Evolutionary conservation across 2,888 invertebrate species (phyloP).

Genomic region (Netelia fuscicornis): DNA sequence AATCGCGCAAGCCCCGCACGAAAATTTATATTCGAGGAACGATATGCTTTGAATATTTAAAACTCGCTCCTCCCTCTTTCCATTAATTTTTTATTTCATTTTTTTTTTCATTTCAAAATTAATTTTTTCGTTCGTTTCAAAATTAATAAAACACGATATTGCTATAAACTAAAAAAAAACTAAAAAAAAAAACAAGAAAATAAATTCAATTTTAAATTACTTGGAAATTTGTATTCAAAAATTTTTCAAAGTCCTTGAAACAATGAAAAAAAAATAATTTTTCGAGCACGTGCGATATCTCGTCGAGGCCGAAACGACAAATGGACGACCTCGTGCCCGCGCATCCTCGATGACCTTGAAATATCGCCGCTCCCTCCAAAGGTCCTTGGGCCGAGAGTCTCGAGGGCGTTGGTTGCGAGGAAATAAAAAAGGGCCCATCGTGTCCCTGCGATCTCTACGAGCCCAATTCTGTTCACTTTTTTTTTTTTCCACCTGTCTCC

Average conservation of each 20-base stretch:
- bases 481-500: slow-evolving; percentile 50
- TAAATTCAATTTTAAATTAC: background rate
- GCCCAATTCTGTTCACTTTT: background rate
- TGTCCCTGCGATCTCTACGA: slow-evolving; percentile 40
- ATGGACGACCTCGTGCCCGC: slow-evolving; percentile 29
- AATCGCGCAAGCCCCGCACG: slow-evolving; percentile 46
- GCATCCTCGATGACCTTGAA: slow-evolving; percentile 43
- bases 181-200: background rate
- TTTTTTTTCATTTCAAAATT: too few species aligned
- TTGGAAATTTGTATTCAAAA: background rate
- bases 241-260: background rate
- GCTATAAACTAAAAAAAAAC: too few species aligned
- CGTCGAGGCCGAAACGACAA: slow-evolving; percentile 16
- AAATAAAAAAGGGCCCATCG: slow-evolving; percentile 36
- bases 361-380: background rate
- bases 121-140: background rate
- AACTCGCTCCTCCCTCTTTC: background rate
- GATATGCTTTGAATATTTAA: slow-evolving; percentile 52
- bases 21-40: slow-evolving; percentile 52
- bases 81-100: background rate
- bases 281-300: background rate
- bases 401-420: slow-evolving; percentile 48
- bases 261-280: background rate
- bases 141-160: background rate
- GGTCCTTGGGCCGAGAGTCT: slow-evolving; percentile 54